These are phyloP conservation scores for Epinephelus fuscoguttatus DNA, from an alignment of 2,113 vertebrate genomes.

Conservation along the genomic window DNA sequence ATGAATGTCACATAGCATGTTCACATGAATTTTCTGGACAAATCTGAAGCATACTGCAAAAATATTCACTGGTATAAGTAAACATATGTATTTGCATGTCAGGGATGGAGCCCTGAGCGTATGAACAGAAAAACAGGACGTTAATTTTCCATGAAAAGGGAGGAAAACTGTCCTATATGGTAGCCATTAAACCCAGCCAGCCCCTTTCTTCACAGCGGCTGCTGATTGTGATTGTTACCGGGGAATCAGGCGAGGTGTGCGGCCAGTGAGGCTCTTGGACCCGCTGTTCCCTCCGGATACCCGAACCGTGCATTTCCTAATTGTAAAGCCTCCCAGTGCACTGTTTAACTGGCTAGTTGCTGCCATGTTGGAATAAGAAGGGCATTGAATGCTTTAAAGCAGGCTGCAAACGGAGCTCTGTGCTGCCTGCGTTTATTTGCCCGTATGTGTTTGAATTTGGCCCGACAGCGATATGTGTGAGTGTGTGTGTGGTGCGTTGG, in stretches of 20 bases:
- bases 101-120: accelerated
- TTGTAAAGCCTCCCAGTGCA: background rate
- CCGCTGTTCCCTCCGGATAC: constrained; percentile 10
- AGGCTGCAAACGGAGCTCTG: background rate
- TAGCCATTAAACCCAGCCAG: constrained; percentile 25
- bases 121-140: background rate
- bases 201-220: background rate
- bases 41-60: too few relatives aligned
- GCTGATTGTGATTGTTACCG: constrained; percentile 5
- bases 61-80: background rate
- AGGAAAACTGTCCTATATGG: background rate
- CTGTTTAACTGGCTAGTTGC: constrained; percentile 11
- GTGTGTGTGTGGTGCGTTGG: constrained; percentile 23
- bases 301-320: constrained; percentile 1
- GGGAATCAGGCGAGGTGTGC: constrained; percentile 54
- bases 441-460: constrained; percentile 20
- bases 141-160: background rate
- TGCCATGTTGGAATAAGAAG: constrained; percentile 46
- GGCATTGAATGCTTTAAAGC: constrained; percentile 21
- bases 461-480: background rate
- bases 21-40: background rate
- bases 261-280: background rate
- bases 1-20: constrained; percentile 6
- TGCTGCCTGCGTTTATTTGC: constrained; percentile 27
- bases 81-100: background rate